These are phyloP conservation scores for Polypedilum vanderplanki DNA, from an alignment of 1,140 invertebrate species.

Conservation along the genomic window DNA sequence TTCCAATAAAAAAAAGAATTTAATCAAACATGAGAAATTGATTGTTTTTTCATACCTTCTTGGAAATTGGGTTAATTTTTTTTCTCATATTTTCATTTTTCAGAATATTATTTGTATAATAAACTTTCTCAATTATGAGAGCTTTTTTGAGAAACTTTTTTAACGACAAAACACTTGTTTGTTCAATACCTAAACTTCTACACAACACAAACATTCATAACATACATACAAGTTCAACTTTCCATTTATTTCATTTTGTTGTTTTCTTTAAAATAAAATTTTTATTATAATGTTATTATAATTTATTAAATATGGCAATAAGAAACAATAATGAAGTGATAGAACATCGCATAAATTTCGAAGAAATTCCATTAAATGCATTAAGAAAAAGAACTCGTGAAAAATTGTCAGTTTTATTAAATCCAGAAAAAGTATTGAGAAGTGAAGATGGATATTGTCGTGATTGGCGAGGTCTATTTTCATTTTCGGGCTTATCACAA, in stretches of 20 bases:
- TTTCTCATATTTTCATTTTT: too few species aligned
- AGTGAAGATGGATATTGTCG: conserved; percentile 51
- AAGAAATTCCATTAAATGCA: neutral
- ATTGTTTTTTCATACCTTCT: too few species aligned
- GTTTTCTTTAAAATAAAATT: neutral
- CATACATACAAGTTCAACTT: neutral
- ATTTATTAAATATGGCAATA: neutral
- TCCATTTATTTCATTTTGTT: neutral
- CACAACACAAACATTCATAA: too few species aligned
- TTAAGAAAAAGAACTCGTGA: conserved; percentile 33
- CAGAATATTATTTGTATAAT: too few species aligned
- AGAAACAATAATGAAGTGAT: neutral
- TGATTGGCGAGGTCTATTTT: conserved; percentile 61
- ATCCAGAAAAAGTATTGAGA: conserved; percentile 53
- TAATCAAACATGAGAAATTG: too few species aligned
- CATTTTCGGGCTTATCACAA: conserved; percentile 44
- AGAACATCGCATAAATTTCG: neutral
- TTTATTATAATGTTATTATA: neutral
- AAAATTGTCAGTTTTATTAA: conserved; percentile 50
- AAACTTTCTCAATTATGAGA: too few species aligned
- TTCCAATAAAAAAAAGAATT: neutral
- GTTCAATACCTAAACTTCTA: too few species aligned
- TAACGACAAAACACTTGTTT: neutral
- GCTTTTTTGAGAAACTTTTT: neutral
- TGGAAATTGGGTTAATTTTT: too few species aligned